Base-by-base conservation (phyloP, 1,140 invertebrate genomes). In the Oncopeltus fasciatus region DNA sequence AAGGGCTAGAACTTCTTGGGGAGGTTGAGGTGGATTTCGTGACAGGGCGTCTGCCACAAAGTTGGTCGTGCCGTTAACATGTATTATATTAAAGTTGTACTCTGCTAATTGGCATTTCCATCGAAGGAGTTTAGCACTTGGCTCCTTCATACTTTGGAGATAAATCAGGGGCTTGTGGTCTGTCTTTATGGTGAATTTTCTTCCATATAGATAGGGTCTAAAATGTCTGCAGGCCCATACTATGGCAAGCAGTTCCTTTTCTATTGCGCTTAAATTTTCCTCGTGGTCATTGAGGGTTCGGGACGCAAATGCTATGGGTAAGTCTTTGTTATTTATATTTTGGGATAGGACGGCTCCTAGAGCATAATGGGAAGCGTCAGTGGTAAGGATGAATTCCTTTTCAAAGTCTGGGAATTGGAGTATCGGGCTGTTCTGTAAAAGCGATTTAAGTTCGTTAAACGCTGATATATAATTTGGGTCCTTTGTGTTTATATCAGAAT, bases 291-390 rank as follows among this genome's bases (percentile, higher is more conserved):
- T 72, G 14, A 72, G 61, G 0, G 68, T 70, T 24, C 69, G 46
- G 2, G 49, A 64, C 1, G 70, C 70, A 62, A 69, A 72, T 4
- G 68, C 67, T 38, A 73, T 65, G 8, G 72, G 72, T 29, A 66
- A 31, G 18, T 72, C 70, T 60, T 68, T 66, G 1, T 56, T 67
- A 18, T 64, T 44, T 2, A 65, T 26, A 2, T 64, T 63, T 67
- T 74, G 73, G 5, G 69, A 71, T 24, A 76, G 59, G n/a, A n/a
- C n/a, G n/a, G n/a, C n/a, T n/a, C n/a, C n/a, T n/a, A n/a, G n/a
- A n/a, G n/a, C n/a, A n/a, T 64, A 61, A 26, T 72, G 68, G 14
- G 65, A 71, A 1, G 74, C 74, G 46, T 76, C 75, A 0, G 71
- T 74, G 0, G 70, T 74, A 16, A 75, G 46, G 1, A 68, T 66